Evolutionary conservation across 2,113 vertebrate species (phyloP).

Genomic region (Varanus komodoensis): DNA sequence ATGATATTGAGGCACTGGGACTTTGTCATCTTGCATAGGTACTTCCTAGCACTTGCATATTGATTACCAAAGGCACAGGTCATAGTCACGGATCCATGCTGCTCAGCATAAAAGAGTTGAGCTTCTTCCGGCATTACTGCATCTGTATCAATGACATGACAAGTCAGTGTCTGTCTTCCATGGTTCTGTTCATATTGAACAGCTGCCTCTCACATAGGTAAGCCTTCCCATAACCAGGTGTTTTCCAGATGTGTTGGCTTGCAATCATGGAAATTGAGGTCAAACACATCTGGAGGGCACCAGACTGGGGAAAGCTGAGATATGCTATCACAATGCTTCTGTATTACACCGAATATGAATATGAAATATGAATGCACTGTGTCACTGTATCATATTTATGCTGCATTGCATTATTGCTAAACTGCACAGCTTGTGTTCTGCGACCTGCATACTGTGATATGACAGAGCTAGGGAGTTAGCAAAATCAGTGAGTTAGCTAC

Average conservation of each 20-base stretch:
- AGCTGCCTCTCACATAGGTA: background rate
- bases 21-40: conserved; percentile 67
- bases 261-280: too few species aligned
- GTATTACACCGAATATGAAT: background rate
- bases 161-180: background rate
- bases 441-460: background rate
- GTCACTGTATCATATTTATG: background rate
- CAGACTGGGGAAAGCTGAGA: rapidly evolving
- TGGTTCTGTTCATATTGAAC: background rate
- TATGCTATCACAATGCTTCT: background rate
- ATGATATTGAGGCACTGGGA: conserved; percentile 40
- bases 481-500: background rate
- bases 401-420: background rate
- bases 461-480: background rate
- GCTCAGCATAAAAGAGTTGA: conserved; percentile 71
- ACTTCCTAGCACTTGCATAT: rapidly evolving
- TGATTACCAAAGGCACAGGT: conserved; percentile 1
- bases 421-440: background rate
- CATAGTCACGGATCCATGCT: conserved; percentile 50
- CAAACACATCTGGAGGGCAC: too few species aligned
- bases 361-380: background rate
- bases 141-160: conserved; percentile 30
- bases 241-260: too few species aligned
- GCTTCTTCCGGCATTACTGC: conserved; percentile 5
- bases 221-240: background rate